Base-by-base conservation (phyloP, 2,888 invertebrate species). In the Zele albiditarsus region DNA sequence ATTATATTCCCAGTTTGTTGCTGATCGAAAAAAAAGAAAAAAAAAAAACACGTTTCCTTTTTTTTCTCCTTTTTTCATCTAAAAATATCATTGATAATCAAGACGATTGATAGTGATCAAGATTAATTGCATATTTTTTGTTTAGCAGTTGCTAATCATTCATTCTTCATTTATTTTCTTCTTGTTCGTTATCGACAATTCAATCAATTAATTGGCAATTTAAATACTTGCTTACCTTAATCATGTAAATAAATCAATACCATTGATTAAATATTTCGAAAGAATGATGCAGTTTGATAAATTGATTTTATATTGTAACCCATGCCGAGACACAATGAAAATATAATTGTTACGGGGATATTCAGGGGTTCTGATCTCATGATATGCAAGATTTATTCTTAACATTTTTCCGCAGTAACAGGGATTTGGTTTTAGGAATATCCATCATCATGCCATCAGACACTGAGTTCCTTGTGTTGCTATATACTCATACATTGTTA, bases 361-460 rank as follows among this genome's bases (percentile, higher is more conserved):
- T 6, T 46, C 20, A 25, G 20, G 62, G 25, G 5, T 63, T 63
- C 28, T 20, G 14, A 46, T 63, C 46, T 46, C n/a, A n/a, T 62
- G 28, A 27, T 28, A n/a, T 6, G 42, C 31, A 3, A 58, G 38
- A 58, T 57, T 16, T 16, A 70, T 38, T 10, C 31, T 70, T 23
- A 20, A 60, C 46, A 16, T 53, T 69, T 42, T 62, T 69, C 25
- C 57, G 27, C 25, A 63, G 69, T 75, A 80, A 85, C 86, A 85
- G 80, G 85, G 81, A 82, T 85, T 84, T 85, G 86, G 84, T 86
- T 86, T 86, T 84, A 86, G 82, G 83, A 81, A 80, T 80, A 86
- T 86, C 84, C 82, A 86, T 86, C 84, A 86, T 82, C 75, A 82
- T 75, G 74, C 75, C 80, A 81, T 79, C 80, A 49, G 62, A 63